Conservation (phyloP, 2,113 vertebrate genomes). For the Amblyopsis rosae region DNA sequence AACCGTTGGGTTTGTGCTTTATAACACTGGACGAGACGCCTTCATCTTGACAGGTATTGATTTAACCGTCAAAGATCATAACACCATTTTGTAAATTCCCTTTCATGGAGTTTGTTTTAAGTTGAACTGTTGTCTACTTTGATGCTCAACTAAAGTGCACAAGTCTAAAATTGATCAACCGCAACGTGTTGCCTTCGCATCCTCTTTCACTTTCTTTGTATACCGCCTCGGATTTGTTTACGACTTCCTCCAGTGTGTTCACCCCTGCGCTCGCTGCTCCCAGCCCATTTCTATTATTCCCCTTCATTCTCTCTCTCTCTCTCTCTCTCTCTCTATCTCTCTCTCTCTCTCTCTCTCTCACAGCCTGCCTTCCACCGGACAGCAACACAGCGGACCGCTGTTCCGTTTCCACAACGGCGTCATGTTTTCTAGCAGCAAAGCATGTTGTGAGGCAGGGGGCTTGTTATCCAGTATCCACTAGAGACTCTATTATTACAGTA, state of each 20-base stretch:
- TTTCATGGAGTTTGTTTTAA: background rate
- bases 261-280: background rate
- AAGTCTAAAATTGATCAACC: background rate
- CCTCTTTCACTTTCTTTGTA: background rate
- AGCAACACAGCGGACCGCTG: background rate
- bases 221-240: too few relatives aligned
- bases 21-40: background rate
- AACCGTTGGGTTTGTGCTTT: background rate
- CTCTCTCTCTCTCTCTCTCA: too few relatives aligned
- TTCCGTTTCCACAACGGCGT: too few relatives aligned
- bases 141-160: background rate
- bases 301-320: too few relatives aligned
- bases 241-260: background rate
- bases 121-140: constrained; percentile 2
- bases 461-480: too few relatives aligned
- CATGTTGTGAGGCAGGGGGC: too few relatives aligned
- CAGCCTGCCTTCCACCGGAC: background rate
- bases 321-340: too few relatives aligned
- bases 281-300: background rate
- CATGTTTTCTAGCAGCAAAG: too few relatives aligned
- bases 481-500: too few relatives aligned
- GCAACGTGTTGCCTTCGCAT: background rate
- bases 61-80: background rate
- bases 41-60: background rate
- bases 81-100: background rate